These are phyloP conservation scores for Tapera naevia DNA, from an alignment of 2,797 vertebrate species.

Conservation along the genomic window DNA sequence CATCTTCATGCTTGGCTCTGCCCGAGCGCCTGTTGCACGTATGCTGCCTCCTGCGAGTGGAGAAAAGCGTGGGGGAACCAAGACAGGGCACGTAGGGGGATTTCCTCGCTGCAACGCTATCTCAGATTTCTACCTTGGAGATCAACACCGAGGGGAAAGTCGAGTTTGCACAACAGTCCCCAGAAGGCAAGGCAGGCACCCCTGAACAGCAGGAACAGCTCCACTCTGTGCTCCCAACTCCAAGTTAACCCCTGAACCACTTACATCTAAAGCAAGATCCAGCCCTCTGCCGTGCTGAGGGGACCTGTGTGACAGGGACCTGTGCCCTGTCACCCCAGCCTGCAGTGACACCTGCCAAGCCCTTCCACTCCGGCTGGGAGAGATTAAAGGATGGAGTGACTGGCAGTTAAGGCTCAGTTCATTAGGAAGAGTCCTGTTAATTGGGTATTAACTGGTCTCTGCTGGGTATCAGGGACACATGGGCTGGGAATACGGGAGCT, in stretches of 20 bases:
- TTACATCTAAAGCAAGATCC: neutral
- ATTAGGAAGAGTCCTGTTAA: constrained; percentile 62
- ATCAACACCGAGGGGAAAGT: neutral
- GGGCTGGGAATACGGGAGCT: constrained; percentile 64
- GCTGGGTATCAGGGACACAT: constrained; percentile 61
- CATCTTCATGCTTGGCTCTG: neutral
- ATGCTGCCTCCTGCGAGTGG: neutral
- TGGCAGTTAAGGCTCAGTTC: constrained; percentile 44
- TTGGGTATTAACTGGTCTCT: constrained; percentile 68
- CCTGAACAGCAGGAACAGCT: neutral
- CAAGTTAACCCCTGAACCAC: neutral
- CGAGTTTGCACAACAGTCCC: neutral
- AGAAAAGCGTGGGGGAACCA: neutral
- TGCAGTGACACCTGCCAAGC: constrained; percentile 53
- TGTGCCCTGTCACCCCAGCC: constrained; percentile 1
- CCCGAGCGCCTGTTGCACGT: neutral
- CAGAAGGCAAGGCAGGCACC: neutral
- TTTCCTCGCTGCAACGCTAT: neutral
- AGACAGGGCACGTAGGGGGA: neutral
- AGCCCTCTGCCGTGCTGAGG: neutral
- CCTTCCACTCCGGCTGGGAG: neutral
- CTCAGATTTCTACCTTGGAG: neutral
- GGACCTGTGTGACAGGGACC: fast-evolving
- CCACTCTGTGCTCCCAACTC: neutral
- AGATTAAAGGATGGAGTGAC: constrained; percentile 55